Conservation (phyloP, 2,113 vertebrate species). For the Trichechus manatus region DNA sequence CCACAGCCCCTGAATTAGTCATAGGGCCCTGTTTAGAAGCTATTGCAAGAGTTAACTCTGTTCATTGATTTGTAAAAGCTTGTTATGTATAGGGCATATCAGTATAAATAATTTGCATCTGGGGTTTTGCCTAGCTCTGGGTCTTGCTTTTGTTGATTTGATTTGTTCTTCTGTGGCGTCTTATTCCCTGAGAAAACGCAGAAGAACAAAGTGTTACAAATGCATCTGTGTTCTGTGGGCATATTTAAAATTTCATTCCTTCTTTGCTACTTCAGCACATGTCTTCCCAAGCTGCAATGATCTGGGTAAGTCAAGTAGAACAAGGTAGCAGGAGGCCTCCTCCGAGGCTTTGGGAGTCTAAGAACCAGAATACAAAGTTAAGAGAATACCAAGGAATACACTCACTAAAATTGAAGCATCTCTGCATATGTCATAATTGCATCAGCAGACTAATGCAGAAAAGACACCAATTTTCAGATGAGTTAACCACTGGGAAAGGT, state of each 20-base stretch:
- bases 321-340: background rate
- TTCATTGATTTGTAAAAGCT: slow-evolving; percentile 52
- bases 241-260: slow-evolving; percentile 68
- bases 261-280: background rate
- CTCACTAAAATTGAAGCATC: background rate
- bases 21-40: slow-evolving; percentile 45
- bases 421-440: background rate
- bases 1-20: slow-evolving; percentile 53
- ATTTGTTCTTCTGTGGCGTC: slow-evolving; percentile 44
- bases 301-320: slow-evolving; percentile 46
- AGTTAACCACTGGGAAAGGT: background rate
- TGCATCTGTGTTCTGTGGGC: background rate
- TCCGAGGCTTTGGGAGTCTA: background rate
- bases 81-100: slow-evolving; percentile 41
- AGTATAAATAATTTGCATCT: slow-evolving; percentile 65
- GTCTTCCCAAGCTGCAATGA: background rate
- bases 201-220: slow-evolving; percentile 59
- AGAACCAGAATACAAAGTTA: slow-evolving; percentile 54
- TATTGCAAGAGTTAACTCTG: slow-evolving; percentile 56
- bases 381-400: background rate
- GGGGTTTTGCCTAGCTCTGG: slow-evolving; percentile 44
- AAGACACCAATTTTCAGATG: background rate
- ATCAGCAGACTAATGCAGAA: background rate
- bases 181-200: slow-evolving; percentile 59
- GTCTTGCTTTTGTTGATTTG: slow-evolving; percentile 57